phyloP scores from a whole-genome alignment of 2,888 invertebrate genomes.

The Ceratothoa steindachneri region DNA sequence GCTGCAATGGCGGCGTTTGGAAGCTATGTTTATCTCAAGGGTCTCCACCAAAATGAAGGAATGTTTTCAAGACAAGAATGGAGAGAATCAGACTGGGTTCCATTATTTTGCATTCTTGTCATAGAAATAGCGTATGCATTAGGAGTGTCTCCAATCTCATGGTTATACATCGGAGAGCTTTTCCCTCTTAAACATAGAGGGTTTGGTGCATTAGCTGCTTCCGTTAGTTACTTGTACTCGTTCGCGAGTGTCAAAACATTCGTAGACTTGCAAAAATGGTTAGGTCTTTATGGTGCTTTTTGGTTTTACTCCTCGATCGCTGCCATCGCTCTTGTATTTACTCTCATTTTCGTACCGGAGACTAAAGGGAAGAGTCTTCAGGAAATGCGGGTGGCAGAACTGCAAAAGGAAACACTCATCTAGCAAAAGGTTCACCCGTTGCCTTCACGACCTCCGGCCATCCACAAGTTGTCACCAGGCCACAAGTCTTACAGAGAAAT shows the following conservation, averaged over 20 bases:
- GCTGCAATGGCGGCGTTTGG: constrained; percentile 80
- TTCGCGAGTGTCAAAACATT: constrained; percentile 82
- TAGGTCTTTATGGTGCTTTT: constrained; percentile 78
- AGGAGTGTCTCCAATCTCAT: constrained; percentile 82
- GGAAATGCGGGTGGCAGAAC: constrained; percentile 65
- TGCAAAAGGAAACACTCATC: constrained; percentile 40
- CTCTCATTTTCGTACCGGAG: constrained; percentile 80
- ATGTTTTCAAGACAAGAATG: constrained; percentile 52
- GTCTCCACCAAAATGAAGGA: constrained; percentile 58
- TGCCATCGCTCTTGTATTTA: constrained; percentile 74
- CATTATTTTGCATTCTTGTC: constrained; percentile 72
- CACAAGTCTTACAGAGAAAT: constrained; percentile 46
- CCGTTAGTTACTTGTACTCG: constrained; percentile 80
- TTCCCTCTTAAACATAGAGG: constrained; percentile 71
- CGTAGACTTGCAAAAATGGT: constrained; percentile 70
- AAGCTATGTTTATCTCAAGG: constrained; percentile 75
- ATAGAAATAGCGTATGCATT: constrained; percentile 81
- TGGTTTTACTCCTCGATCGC: constrained; percentile 82
- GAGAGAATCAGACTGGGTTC: constrained; percentile 59
- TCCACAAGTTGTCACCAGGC: constrained; percentile 46
- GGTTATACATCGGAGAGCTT: constrained; percentile 75
- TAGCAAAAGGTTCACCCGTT: constrained; percentile 46
- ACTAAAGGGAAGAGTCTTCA: constrained; percentile 85
- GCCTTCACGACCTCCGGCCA: constrained; percentile 46
- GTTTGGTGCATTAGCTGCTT: constrained; percentile 79